phyloP scores from a whole-genome alignment of 2,113 vertebrate species.

The Dendropsophus ebraccatus region DNA sequence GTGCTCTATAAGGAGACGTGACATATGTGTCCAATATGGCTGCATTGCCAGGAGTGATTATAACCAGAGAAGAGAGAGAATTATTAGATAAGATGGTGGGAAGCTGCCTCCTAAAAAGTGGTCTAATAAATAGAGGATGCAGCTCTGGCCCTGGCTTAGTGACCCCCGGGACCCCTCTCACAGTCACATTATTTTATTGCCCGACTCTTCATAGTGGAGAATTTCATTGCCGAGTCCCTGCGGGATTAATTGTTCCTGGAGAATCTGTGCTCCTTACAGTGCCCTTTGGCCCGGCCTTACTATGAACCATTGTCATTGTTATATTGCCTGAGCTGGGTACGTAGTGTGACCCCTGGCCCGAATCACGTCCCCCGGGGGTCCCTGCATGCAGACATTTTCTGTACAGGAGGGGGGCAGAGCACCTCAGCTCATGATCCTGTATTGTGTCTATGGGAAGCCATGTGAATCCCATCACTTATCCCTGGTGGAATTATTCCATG shows the following conservation, averaged over 20 bases:
- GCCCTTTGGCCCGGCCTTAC: neutral
- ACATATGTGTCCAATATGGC: too few species aligned
- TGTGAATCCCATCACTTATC: too few species aligned
- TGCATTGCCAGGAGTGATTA: too few species aligned
- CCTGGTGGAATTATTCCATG: too few species aligned
- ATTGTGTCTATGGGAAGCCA: too few species aligned
- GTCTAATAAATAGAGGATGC: too few species aligned
- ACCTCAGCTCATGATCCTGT: neutral
- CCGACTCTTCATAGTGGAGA: neutral
- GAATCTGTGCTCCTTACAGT: neutral
- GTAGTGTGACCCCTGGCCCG: neutral
- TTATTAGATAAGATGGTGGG: too few species aligned
- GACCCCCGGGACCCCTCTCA: too few species aligned
- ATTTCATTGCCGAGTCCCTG: neutral
- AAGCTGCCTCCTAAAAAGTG: neutral
- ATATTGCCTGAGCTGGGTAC: neutral
- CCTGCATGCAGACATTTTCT: too few species aligned
- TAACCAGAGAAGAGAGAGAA: neutral
- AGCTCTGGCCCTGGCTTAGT: too few species aligned
- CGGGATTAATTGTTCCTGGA: conserved; percentile 20
- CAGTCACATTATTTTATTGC: conserved; percentile 9
- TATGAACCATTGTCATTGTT: neutral
- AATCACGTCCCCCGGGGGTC: too few species aligned
- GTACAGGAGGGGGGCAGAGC: too few species aligned
- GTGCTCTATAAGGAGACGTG: neutral